Conservation (phyloP, 1,140 invertebrate genomes). For the Apis florea region DNA sequence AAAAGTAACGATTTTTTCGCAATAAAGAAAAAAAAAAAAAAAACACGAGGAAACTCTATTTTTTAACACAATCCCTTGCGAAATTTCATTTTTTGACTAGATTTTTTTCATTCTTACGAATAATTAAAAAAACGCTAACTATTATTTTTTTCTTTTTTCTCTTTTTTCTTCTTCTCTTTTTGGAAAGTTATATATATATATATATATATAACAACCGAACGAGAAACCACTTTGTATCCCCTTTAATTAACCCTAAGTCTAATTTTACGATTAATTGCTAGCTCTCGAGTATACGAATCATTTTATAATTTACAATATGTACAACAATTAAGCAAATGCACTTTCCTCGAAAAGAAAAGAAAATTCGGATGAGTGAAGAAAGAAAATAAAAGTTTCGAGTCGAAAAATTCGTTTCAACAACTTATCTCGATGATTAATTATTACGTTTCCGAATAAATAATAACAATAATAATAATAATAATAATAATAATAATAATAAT, state of each 20-base stretch:
- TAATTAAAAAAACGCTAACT: slow-evolving; percentile 8
- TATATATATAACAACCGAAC: slow-evolving; percentile 23
- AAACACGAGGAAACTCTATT: background rate
- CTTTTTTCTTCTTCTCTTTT: background rate
- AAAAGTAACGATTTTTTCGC: too few relatives aligned
- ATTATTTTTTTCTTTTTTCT: background rate
- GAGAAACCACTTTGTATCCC: slow-evolving; percentile 51
- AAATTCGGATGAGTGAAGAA: background rate
- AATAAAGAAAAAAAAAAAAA: too few relatives aligned
- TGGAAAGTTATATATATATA: slow-evolving; percentile 7
- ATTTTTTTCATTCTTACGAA: slow-evolving; percentile 19
- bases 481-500: too few relatives aligned
- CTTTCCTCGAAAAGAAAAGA: slow-evolving; percentile 28
- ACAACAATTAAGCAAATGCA: slow-evolving; percentile 78
- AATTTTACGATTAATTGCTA: slow-evolving; percentile 53
- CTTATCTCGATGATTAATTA: background rate
- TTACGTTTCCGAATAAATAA: background rate
- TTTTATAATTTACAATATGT: slow-evolving; percentile 77
- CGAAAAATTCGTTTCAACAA: slow-evolving; percentile 19
- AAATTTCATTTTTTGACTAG: slow-evolving; percentile 27
- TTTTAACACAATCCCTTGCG: slow-evolving; percentile 4
- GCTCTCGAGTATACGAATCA: slow-evolving; percentile 71
- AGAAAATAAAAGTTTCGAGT: background rate
- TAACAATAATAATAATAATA: too few relatives aligned
- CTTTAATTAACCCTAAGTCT: slow-evolving; percentile 45